phyloP scores from a whole-genome alignment of 2,888 invertebrate genomes.

The Aspidiotus destructor region DNA sequence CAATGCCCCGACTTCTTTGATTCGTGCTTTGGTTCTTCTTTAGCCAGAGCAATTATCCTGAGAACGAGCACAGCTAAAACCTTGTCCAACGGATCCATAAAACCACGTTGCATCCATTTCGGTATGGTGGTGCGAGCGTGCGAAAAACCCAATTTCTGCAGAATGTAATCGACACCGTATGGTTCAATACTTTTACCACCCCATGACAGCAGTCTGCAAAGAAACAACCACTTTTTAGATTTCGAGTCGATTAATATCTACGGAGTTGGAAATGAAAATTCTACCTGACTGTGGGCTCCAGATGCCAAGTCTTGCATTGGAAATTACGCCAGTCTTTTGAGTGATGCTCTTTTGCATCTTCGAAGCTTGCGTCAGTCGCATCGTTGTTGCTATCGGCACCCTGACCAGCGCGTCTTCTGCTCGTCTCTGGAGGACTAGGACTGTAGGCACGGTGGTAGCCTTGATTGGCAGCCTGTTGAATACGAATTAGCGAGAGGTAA shows the following conservation, averaged over 20 bases:
- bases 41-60: constrained; percentile 52
- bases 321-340: constrained; percentile 83
- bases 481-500: background rate
- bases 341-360: constrained; percentile 41
- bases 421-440: constrained; percentile 30
- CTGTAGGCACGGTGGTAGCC: constrained; percentile 34
- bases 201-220: constrained; percentile 62
- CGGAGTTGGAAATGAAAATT: background rate
- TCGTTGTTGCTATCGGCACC: constrained; percentile 37
- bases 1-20: constrained; percentile 16
- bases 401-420: constrained; percentile 13
- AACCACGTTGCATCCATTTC: constrained; percentile 97
- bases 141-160: constrained; percentile 93
- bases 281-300: constrained; percentile 82
- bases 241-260: background rate
- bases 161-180: constrained; percentile 94
- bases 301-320: constrained; percentile 89
- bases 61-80: constrained; percentile 73
- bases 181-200: constrained; percentile 95
- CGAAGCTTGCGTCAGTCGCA: constrained; percentile 1
- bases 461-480: constrained; percentile 29
- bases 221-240: background rate
- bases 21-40: constrained; percentile 40
- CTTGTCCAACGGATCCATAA: constrained; percentile 94
- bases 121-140: constrained; percentile 98